phyloP scores from a whole-genome alignment of 2,113 vertebrate species.

The Prionailurus viverrinus region DNA sequence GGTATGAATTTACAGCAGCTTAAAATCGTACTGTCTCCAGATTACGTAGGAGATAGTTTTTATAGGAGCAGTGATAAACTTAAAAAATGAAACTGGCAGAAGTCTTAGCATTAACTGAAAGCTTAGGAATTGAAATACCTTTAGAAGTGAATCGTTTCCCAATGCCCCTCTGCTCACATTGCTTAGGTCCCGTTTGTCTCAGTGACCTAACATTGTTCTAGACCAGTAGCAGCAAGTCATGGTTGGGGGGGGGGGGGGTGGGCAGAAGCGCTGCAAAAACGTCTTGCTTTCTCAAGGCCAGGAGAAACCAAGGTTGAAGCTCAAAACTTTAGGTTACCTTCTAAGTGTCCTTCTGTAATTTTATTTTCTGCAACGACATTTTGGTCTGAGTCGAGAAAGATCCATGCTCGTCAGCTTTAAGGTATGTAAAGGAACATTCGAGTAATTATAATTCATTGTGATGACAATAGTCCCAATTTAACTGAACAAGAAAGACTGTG shows the following conservation, averaged over 20 bases:
- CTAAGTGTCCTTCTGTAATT: neutral
- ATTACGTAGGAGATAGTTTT: neutral
- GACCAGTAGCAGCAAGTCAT: neutral
- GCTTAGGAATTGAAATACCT: neutral
- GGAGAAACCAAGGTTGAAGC: neutral
- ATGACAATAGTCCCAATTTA: neutral
- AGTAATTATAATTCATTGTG: neutral
- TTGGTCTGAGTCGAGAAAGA: slow-evolving; percentile 11
- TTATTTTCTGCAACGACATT: slow-evolving; percentile 26
- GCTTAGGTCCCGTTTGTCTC: neutral
- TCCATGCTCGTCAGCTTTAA: neutral
- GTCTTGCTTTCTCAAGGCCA: neutral
- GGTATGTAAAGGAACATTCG: neutral
- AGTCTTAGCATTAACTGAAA: neutral
- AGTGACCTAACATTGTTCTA: neutral
- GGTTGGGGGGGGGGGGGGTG: too few relatives aligned
- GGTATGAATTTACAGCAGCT: slow-evolving; percentile 28
- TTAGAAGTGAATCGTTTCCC: neutral
- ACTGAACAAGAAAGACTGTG: neutral
- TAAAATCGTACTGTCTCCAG: neutral
- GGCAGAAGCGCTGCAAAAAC: neutral
- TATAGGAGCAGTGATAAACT: slow-evolving; percentile 14
- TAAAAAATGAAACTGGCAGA: neutral
- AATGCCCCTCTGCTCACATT: neutral
- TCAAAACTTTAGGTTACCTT: neutral